Evolutionary conservation across 2,113 vertebrate genomes (phyloP).

Genomic region (Anolis sagrei): DNA sequence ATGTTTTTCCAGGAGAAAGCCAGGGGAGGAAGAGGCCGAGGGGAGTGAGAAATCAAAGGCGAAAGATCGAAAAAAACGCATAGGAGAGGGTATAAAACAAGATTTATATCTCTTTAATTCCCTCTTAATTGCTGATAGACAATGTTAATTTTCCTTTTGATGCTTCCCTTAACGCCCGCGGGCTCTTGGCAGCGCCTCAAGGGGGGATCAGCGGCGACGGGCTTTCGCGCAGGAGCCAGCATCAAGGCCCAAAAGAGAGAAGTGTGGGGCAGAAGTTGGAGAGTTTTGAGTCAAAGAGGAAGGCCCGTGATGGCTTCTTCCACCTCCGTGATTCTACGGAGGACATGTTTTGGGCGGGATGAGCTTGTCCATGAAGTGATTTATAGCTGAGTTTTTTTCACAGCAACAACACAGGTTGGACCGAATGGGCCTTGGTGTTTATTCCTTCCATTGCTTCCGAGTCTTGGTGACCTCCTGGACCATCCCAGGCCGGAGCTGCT

Average conservation of each 20-base stretch:
- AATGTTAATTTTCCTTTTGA: constrained; percentile 86
- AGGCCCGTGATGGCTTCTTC: constrained; percentile 24
- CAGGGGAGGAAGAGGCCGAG: constrained; percentile 72
- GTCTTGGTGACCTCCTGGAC: too few relatives aligned
- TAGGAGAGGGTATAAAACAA: constrained; percentile 82
- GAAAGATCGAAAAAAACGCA: constrained; percentile 81
- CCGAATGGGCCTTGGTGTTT: too few relatives aligned
- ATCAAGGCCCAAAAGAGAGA: constrained; percentile 23
- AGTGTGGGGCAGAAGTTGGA: constrained; percentile 49
- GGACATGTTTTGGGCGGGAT: too few relatives aligned
- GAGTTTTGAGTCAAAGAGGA: constrained; percentile 22
- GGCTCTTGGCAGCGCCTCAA: constrained; percentile 76
- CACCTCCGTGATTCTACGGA: too few relatives aligned
- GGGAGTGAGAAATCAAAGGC: constrained; percentile 80
- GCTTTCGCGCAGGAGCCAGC: constrained; percentile 66
- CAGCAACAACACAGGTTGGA: too few relatives aligned
- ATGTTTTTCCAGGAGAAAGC: constrained; percentile 31
- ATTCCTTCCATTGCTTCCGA: too few relatives aligned
- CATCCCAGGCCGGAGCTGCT: too few relatives aligned
- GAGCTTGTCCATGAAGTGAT: too few relatives aligned
- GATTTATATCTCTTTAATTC: constrained; percentile 85
- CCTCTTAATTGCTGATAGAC: constrained; percentile 86
- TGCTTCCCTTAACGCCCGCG: constrained; percentile 76
- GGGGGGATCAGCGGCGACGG: constrained; percentile 77
- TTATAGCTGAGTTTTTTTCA: too few relatives aligned